Evolutionary conservation across 30 jellyfish, hydroid and myxozoan species (phyloP).

Genomic region (Aurelia aurita): DNA sequence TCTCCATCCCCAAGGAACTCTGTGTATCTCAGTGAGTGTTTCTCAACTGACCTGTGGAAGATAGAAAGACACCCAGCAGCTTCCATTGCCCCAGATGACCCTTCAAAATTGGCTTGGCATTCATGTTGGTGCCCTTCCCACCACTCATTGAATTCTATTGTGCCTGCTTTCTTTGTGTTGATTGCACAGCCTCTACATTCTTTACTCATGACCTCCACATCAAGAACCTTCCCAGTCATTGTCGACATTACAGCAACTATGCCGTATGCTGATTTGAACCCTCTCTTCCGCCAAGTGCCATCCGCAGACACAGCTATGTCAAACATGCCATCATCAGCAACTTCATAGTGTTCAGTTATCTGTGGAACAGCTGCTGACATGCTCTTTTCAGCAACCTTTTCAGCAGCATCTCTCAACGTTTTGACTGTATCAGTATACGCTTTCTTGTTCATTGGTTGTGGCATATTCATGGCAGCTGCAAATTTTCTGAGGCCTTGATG

Average conservation of each 20-base stretch:
- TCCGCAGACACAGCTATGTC: slow-evolving; percentile 23
- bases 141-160: slow-evolving; percentile 2
- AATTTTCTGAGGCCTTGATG: background rate
- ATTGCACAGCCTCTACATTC: background rate
- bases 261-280: slow-evolving; percentile 1
- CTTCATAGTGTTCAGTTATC: background rate
- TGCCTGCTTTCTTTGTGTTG: background rate
- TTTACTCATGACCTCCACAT: slow-evolving; percentile 12
- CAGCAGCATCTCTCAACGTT: background rate
- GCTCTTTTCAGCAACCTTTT: slow-evolving; percentile 24
- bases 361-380: slow-evolving; percentile 16
- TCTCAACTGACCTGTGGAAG: slow-evolving; percentile 20
- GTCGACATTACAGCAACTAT: background rate
- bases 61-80: background rate
- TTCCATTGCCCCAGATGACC: too few species aligned
- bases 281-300: slow-evolving; percentile 15
- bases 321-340: slow-evolving; percentile 1
- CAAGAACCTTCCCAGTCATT: slow-evolving; percentile 8
- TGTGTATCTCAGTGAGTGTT: background rate
- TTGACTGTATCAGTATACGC: background rate
- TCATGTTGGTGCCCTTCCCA: background rate
- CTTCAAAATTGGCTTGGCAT: background rate
- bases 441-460: slow-evolving; percentile 24
- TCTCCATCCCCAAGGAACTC: slow-evolving; percentile 18
- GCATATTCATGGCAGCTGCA: slow-evolving; percentile 13